These are phyloP conservation scores for Melinaea menophilus DNA, from an alignment of 2,888 invertebrate species.

Conservation along the genomic window DNA sequence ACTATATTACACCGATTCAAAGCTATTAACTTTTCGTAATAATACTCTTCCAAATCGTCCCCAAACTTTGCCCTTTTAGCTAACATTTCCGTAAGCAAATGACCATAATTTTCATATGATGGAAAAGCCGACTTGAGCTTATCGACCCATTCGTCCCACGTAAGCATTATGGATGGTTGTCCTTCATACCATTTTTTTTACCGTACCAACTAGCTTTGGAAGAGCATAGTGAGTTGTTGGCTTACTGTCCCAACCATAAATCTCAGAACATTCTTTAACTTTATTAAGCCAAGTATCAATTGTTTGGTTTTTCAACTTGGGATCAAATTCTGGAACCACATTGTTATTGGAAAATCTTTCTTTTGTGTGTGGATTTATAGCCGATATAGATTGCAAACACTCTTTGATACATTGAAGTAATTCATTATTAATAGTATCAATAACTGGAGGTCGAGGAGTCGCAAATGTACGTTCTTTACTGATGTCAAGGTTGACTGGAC, in stretches of 20 bases:
- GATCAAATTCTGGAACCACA: conserved; percentile 15
- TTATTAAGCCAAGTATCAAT: conserved; percentile 28
- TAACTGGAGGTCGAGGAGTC: no score
- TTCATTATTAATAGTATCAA: no score
- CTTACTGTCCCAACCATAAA: conserved; percentile 35
- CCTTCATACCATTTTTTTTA: conserved; percentile 37
- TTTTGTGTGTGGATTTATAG: no score
- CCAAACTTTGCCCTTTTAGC: conserved; percentile 23
- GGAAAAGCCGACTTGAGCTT: conserved; percentile 35
- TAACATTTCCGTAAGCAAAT: conserved; percentile 34
- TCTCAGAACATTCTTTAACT: conserved; percentile 30
- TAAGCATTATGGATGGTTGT: conserved; percentile 8
- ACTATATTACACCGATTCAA: conserved; percentile 18
- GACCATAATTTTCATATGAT: conserved; percentile 35
- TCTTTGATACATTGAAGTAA: no score
- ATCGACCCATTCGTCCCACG: conserved; percentile 37
- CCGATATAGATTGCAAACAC: no score
- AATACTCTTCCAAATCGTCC: conserved; percentile 27
- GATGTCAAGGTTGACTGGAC: no score
- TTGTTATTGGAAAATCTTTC: no score
- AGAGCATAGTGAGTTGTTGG: conserved; percentile 28
- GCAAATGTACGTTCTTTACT: no score
- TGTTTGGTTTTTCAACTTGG: conserved; percentile 19
- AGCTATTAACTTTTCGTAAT: conserved; percentile 27
- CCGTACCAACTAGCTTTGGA: conserved; percentile 32